These are phyloP conservation scores for Tanytarsus gracilentus DNA, from an alignment of 2,888 invertebrate species.

Conservation along the genomic window DNA sequence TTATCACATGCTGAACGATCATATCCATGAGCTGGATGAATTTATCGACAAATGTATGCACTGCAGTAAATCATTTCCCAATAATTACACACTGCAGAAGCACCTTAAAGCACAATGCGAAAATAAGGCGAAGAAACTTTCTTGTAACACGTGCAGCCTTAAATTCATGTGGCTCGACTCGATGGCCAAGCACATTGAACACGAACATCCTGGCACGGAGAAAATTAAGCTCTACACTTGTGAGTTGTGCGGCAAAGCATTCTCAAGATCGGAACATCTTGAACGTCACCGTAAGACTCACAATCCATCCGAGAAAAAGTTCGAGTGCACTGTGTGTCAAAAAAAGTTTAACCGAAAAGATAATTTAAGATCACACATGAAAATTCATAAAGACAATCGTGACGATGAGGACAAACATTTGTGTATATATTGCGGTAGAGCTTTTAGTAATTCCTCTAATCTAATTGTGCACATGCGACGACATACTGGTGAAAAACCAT, in stretches of 20 bases:
- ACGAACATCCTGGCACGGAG: slow-evolving; percentile 38
- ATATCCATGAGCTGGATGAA: slow-evolving; percentile 40
- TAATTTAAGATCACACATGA: slow-evolving; percentile 46
- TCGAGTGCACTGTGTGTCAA: slow-evolving; percentile 50
- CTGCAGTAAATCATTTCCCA: slow-evolving; percentile 48
- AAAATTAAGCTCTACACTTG: slow-evolving; percentile 47
- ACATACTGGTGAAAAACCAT: slow-evolving; percentile 54
- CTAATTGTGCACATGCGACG: slow-evolving; percentile 57
- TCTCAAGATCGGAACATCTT: slow-evolving; percentile 55
- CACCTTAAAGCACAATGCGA: slow-evolving; percentile 44
- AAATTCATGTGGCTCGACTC: slow-evolving; percentile 46
- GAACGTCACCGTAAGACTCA: slow-evolving; percentile 57
- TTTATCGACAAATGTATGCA: slow-evolving; percentile 46
- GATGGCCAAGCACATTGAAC: slow-evolving; percentile 43
- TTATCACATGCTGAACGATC: slow-evolving; percentile 42
- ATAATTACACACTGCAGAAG: slow-evolving; percentile 46
- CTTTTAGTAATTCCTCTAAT: slow-evolving; percentile 53
- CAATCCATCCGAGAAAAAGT: slow-evolving; percentile 46
- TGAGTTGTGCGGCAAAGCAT: slow-evolving; percentile 54
- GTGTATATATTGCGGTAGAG: slow-evolving; percentile 52
- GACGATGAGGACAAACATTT: slow-evolving; percentile 45
- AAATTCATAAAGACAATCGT: slow-evolving; percentile 45
- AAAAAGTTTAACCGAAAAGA: slow-evolving; percentile 49
- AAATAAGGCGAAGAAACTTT: slow-evolving; percentile 35
- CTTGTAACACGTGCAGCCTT: slow-evolving; percentile 43